Conservation (phyloP, 2,888 invertebrate species). For the Pachliopta kotzebuea region DNA sequence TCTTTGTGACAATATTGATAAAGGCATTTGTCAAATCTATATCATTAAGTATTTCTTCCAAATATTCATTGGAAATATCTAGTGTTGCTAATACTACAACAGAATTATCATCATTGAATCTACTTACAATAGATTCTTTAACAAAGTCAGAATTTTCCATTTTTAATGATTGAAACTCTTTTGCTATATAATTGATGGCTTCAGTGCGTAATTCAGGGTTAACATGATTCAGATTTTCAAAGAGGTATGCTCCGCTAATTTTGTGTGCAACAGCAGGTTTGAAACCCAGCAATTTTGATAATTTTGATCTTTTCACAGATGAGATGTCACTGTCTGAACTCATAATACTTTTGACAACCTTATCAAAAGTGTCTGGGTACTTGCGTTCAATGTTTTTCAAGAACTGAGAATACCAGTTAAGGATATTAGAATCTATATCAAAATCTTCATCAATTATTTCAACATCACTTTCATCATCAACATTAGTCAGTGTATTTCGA, state of each 20-base stretch:
- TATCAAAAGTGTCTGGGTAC: slow-evolving; percentile 87
- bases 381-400: slow-evolving; percentile 83
- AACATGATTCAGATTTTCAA: slow-evolving; percentile 87
- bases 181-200: slow-evolving; percentile 83
- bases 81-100: slow-evolving; percentile 81
- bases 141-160: slow-evolving; percentile 81
- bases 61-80: slow-evolving; percentile 57
- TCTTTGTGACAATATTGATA: slow-evolving; percentile 72
- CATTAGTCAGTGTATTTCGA: slow-evolving; percentile 35
- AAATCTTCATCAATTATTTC: slow-evolving; percentile 68
- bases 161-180: slow-evolving; percentile 71
- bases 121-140: slow-evolving; percentile 82
- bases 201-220: slow-evolving; percentile 83
- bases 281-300: slow-evolving; percentile 73
- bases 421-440: slow-evolving; percentile 54
- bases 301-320: slow-evolving; percentile 49
- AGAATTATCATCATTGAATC: slow-evolving; percentile 84
- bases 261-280: slow-evolving; percentile 78
- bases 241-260: slow-evolving; percentile 76
- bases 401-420: slow-evolving; percentile 77
- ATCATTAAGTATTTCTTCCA: slow-evolving; percentile 66
- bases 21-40: slow-evolving; percentile 69
- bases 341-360: slow-evolving; percentile 81
- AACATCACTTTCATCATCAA: slow-evolving; percentile 65
- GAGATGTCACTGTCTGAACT: slow-evolving; percentile 54